Evolutionary conservation across 2,113 vertebrate species (phyloP).

Genomic region (Spizaetus ornatus): DNA sequence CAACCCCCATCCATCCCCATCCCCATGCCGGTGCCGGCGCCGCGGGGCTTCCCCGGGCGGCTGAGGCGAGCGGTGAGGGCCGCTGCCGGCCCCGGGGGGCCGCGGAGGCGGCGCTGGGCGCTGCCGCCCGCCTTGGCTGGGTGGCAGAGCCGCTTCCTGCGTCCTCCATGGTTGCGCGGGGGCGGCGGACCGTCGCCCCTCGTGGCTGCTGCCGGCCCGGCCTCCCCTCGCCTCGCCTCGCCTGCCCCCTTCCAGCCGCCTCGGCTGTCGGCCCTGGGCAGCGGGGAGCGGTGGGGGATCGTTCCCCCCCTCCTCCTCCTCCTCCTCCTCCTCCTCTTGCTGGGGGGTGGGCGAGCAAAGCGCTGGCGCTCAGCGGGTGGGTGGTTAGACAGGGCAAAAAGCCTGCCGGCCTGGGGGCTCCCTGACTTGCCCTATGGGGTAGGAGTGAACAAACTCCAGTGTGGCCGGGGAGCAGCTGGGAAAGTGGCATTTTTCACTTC

Average conservation of each 20-base stretch:
- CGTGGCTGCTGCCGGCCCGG: background rate
- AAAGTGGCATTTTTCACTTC: accelerated
- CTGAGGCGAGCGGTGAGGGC: too few relatives aligned
- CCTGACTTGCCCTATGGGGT: accelerated
- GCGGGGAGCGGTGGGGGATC: background rate
- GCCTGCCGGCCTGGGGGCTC: background rate
- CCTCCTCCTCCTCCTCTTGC: too few relatives aligned
- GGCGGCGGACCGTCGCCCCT: background rate
- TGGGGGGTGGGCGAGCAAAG: background rate
- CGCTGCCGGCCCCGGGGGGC: background rate
- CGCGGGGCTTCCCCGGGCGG: background rate
- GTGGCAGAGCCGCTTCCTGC: background rate
- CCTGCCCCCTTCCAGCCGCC: background rate
- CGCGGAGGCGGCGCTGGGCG: background rate
- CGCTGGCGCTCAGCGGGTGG: background rate
- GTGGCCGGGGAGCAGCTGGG: background rate
- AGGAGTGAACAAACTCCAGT: accelerated
- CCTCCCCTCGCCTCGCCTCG: background rate
- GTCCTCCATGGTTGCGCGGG: background rate
- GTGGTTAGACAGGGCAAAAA: accelerated
- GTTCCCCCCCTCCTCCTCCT: accelerated
- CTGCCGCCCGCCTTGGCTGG: background rate
- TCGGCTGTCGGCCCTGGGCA: background rate
- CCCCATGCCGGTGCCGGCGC: background rate
- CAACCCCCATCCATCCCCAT: too few relatives aligned